These are phyloP conservation scores for Cheumatopsyche charites DNA, from an alignment of 1,140 invertebrate genomes.

Conservation along the genomic window DNA sequence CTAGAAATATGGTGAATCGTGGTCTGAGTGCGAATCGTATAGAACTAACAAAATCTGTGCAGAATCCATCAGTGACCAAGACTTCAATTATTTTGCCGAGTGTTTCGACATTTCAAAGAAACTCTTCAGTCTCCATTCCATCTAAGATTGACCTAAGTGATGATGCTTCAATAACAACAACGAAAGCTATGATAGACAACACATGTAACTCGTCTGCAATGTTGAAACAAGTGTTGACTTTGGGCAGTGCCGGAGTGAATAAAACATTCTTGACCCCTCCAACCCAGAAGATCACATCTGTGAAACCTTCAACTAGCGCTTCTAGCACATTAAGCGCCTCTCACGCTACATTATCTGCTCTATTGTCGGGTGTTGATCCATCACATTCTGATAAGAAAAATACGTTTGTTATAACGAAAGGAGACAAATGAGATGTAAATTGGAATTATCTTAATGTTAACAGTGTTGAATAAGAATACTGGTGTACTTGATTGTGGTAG, in stretches of 20 bases:
- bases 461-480: too few species aligned
- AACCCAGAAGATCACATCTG: constrained; percentile 55
- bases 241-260: constrained; percentile 56
- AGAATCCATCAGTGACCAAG: constrained; percentile 23
- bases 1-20: constrained; percentile 50
- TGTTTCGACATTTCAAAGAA: constrained; percentile 34
- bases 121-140: constrained; percentile 1
- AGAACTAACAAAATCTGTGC: constrained; percentile 37
- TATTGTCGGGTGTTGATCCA: constrained; percentile 55
- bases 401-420: constrained; percentile 23
- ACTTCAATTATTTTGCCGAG: constrained; percentile 27
- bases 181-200: constrained; percentile 61
- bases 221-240: constrained; percentile 60
- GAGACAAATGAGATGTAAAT: constrained; percentile 14
- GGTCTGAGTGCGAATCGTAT: constrained; percentile 37
- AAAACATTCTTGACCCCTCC: constrained; percentile 62
- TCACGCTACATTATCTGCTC: constrained; percentile 58
- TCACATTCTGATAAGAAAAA: constrained; percentile 54
- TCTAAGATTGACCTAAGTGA: constrained; percentile 44
- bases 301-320: constrained; percentile 44
- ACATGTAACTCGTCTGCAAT: constrained; percentile 60
- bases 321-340: constrained; percentile 59
- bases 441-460: neutral
- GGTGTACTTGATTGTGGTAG: too few species aligned
- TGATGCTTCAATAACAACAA: constrained; percentile 50